phyloP scores from a whole-genome alignment of 2,888 invertebrate genomes.

The Heteropelma amictum region DNA sequence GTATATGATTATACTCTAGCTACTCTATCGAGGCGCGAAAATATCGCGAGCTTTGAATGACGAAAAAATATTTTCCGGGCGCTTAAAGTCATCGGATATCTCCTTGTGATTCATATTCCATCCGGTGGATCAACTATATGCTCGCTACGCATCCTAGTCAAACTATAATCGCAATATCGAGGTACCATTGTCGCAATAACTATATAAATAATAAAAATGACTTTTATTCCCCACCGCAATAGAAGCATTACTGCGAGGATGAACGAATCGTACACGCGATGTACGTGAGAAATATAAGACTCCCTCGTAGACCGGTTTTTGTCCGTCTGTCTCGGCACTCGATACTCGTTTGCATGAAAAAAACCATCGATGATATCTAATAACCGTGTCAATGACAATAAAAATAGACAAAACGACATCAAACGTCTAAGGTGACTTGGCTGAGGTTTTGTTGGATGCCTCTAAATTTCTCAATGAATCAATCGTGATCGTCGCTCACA shows the following conservation, averaged over 20 bases:
- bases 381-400: slow-evolving; percentile 29
- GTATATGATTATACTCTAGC: not conserved
- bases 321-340: slow-evolving; percentile 23
- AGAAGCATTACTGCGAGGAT: no score
- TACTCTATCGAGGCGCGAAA: not conserved
- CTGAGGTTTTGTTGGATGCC: not conserved
- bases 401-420: not conserved
- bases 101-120: slow-evolving; percentile 45
- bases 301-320: slow-evolving; percentile 46
- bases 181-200: no score
- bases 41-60: not conserved
- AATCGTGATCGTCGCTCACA: no score
- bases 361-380: slow-evolving; percentile 44
- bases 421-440: not conserved
- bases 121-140: slow-evolving; percentile 41
- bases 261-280: slow-evolving; percentile 6
- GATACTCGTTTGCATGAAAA: slow-evolving; percentile 46
- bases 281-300: no score
- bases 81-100: slow-evolving; percentile 45
- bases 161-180: not conserved
- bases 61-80: not conserved
- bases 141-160: not conserved
- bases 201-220: slow-evolving; percentile 11
- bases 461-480: not conserved
- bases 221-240: not conserved